Base-by-base conservation (phyloP, 2,888 invertebrate genomes). In the Zygaena filipendulae region DNA sequence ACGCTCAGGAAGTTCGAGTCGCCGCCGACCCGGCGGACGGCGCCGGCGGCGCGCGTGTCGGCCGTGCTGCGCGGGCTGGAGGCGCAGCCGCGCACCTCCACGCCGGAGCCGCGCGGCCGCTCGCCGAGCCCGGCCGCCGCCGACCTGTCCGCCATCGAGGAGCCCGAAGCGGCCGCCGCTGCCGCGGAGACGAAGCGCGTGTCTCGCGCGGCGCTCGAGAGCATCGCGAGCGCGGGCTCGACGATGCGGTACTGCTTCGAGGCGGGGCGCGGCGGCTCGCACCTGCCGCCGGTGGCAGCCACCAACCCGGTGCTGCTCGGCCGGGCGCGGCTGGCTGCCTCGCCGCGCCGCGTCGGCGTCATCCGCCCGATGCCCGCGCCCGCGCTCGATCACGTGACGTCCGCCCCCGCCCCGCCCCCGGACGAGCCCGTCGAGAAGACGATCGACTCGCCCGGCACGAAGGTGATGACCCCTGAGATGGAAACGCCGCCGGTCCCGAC, bases 1-100 rank as follows among this genome's bases (percentile, higher is more conserved):
- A 89, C 92, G 8, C 84, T 93, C 37, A 85, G 88, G 52, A 87
- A 93, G 52, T 95, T 95, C 69, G 95, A 95, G 60, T 82, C 82
- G 23, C 80, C 83, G 1, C 84, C 86, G 7, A 72, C 84, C 41
- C 77, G 83, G 1, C 75, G 83, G 12, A 55, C 74, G 37, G 64
- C 79, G 4, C 82, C 82, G 44, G 55, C 77, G 38, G 64, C 84
- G 41, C 64, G 86, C n/a, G 61, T 67, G 5, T 57, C 63, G 4
- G 69, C 71, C 32, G 75, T 70, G 18, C 52, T 69, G 41, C 63
- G 60, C 13, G 67, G 67, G 2, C 56, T 68, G 11, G 72, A 67
- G 38, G 52, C 49, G 4, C 45, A 56, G 13, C 60, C 58, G 36
- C 54, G 62, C 19, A 60, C 56, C 27, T 56, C 62, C 10, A 64